These are phyloP conservation scores for Sitobion miscanthi DNA, from an alignment of 1,140 invertebrate species.

Conservation along the genomic window DNA sequence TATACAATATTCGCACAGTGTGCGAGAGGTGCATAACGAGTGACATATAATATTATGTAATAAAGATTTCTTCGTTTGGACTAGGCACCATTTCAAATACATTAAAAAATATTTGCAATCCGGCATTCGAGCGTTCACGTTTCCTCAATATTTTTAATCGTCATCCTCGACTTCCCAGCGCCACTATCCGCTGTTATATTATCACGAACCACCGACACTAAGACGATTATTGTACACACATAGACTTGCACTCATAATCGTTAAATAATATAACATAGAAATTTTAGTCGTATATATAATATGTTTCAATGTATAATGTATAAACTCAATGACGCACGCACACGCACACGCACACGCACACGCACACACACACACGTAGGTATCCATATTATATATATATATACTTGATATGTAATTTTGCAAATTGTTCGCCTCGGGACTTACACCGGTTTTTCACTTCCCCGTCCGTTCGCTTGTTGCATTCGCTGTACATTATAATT, in stretches of 20 bases:
- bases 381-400: too few species aligned
- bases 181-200: background rate
- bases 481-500: too few species aligned
- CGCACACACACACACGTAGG: too few species aligned
- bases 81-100: background rate
- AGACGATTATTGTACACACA: too few species aligned
- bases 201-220: too few species aligned
- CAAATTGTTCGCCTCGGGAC: background rate
- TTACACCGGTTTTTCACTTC: conserved; percentile 1
- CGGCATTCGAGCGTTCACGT: background rate
- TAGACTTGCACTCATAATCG: too few species aligned
- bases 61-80: background rate
- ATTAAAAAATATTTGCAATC: background rate
- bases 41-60: background rate
- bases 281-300: too few species aligned
- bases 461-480: background rate
- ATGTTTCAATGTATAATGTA: too few species aligned
- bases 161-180: background rate
- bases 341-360: too few species aligned
- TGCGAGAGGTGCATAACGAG: background rate
- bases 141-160: background rate
- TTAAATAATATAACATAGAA: too few species aligned
- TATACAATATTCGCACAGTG: background rate
- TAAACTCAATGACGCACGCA: too few species aligned
- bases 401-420: background rate